Evolutionary conservation across 2,113 vertebrate genomes (phyloP).

Genomic region (Promerops cafer): DNA sequence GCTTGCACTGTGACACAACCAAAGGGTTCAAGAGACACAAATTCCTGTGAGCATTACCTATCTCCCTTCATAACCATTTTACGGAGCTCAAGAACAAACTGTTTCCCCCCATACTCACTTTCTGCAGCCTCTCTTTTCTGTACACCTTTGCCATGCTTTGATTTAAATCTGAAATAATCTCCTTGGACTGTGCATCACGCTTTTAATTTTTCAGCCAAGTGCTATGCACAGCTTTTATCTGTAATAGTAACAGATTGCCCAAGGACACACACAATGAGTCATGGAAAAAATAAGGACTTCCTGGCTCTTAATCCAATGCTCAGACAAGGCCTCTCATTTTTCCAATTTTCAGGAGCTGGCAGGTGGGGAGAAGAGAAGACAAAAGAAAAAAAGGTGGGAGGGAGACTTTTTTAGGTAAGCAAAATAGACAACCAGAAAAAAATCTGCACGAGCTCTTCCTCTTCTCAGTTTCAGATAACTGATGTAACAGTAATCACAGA

Average conservation of each 20-base stretch:
- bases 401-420: not conserved
- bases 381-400: not conserved
- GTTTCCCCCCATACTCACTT: not conserved
- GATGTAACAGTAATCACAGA: not conserved
- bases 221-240: not conserved
- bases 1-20: not conserved
- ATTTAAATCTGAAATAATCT: slow-evolving; percentile 6
- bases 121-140: not conserved
- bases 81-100: not conserved
- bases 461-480: not conserved
- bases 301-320: slow-evolving; percentile 8
- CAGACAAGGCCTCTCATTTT: slow-evolving; percentile 17
- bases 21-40: not conserved
- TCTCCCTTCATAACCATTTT: not conserved
- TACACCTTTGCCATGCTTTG: not conserved
- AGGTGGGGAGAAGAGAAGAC: not conserved
- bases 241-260: slow-evolving; percentile 39
- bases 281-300: slow-evolving; percentile 39
- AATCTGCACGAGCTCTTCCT: not conserved
- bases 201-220: slow-evolving; percentile 43
- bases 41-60: not conserved
- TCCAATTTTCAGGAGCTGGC: not conserved
- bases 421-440: not conserved
- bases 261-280: slow-evolving; percentile 35
- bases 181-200: not conserved